phyloP scores from a whole-genome alignment of 2,888 invertebrate genomes.

The Escarpia spicata region DNA sequence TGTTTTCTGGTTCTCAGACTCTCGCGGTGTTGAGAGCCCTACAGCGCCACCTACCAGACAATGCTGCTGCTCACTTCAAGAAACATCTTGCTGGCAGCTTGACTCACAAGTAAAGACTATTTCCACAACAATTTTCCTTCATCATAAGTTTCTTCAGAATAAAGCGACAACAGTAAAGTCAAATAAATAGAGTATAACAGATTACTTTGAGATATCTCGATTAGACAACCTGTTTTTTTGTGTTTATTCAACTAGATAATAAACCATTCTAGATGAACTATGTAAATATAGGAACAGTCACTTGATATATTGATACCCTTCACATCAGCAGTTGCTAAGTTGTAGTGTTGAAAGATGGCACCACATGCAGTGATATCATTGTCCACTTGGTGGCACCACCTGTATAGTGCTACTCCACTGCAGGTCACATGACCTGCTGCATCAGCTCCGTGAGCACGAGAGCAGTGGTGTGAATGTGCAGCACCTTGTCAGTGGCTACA shows the following conservation, averaged over 20 bases:
- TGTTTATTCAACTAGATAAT: no score
- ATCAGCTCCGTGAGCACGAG: slow-evolving; percentile 44
- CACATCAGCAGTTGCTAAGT: background rate
- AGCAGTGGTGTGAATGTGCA: slow-evolving; percentile 45
- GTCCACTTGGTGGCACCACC: background rate
- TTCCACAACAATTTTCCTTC: background rate
- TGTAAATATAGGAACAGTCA: background rate
- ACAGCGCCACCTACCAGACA: slow-evolving; percentile 40
- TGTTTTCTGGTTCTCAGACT: slow-evolving; percentile 13
- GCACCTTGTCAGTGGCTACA: slow-evolving; percentile 53
- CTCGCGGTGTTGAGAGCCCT: slow-evolving; percentile 47
- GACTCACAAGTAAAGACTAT: slow-evolving; percentile 42
- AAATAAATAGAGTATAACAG: background rate
- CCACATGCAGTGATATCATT: no score
- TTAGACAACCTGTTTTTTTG: no score
- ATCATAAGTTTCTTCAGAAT: background rate
- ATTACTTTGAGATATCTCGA: no score
- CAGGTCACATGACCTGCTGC: slow-evolving; percentile 46
- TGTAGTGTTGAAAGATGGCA: no score
- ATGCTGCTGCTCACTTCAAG: slow-evolving; percentile 38
- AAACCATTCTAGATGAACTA: background rate
- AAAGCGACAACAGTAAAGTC: background rate
- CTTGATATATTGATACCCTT: background rate
- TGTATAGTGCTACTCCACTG: background rate
- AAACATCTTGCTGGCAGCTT: slow-evolving; percentile 41